A percentile compares a stretch with the other conserved stretches of the same genome.
These are phyloP conservation scores for Myotis daubentonii DNA, from an alignment of 2,797 vertebrate species.

Conservation along the genomic window DNA sequence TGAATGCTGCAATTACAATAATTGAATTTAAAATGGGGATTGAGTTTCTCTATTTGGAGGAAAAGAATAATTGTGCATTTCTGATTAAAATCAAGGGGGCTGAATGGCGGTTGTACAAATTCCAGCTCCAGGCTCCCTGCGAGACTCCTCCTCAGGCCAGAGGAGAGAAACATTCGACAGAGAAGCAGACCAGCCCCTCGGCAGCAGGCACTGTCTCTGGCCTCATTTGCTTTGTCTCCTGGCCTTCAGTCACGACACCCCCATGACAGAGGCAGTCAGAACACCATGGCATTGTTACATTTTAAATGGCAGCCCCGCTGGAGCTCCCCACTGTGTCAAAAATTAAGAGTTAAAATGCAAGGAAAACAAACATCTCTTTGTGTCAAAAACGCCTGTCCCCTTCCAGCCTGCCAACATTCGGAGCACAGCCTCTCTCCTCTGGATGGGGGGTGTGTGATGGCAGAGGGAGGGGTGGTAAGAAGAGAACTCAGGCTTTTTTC, in stretches of 20 bases:
- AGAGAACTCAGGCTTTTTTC: background rate
- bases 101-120: constrained; percentile 75
- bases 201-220: background rate
- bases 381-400: constrained; percentile 49
- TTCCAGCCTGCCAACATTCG: constrained; percentile 8
- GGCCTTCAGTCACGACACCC: constrained; percentile 33
- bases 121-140: constrained; percentile 63
- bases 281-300: background rate
- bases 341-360: constrained; percentile 77
- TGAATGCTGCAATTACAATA: constrained; percentile 82
- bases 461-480: background rate
- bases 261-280: constrained; percentile 48
- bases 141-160: constrained; percentile 54
- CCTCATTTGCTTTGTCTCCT: constrained; percentile 54
- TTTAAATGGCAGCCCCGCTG: background rate
- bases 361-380: constrained; percentile 75
- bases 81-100: constrained; percentile 80
- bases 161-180: background rate
- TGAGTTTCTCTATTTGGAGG: constrained; percentile 78
- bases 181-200: background rate
- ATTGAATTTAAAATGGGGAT: constrained; percentile 82
- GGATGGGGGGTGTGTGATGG: background rate
- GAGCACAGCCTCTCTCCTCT: background rate
- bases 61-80: constrained; percentile 76
- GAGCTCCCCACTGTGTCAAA: constrained; percentile 69